Percentiles rank a stretch among this genome's conserved stretches.
Evolutionary conservation across 2,797 vertebrate species (phyloP).

Genomic region (Limosa lapponica): DNA sequence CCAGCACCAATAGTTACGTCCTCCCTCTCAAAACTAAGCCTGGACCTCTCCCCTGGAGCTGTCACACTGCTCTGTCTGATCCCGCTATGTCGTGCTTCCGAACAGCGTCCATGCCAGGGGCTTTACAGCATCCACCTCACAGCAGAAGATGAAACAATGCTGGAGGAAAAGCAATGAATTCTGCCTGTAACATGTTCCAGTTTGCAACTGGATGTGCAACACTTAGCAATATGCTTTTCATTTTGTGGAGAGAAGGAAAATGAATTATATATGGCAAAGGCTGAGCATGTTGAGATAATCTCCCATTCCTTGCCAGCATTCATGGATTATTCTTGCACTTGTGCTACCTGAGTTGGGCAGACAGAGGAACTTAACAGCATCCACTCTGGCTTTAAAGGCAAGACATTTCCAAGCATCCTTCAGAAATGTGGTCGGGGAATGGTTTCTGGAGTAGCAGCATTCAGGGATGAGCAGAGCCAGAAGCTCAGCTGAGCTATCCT

Average conservation of each 20-base stretch:
- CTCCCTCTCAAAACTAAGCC: not conserved
- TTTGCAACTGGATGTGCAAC: not conserved
- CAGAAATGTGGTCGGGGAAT: not conserved
- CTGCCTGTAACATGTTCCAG: not conserved
- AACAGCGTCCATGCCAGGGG: not conserved
- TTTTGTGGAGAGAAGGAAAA: not conserved
- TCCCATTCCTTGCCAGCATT: not conserved
- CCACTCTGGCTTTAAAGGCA: not conserved
- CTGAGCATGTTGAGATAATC: not conserved
- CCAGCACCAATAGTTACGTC: not conserved
- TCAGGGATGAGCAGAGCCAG: not conserved
- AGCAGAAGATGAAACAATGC: not conserved
- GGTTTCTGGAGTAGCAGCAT: not conserved
- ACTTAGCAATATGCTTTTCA: not conserved
- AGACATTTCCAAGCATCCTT: not conserved
- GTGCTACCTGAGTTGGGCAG: not conserved
- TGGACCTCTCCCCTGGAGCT: not conserved
- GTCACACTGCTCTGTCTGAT: not conserved
- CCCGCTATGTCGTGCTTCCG: not conserved
- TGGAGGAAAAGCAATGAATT: not conserved
- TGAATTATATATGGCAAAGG: not conserved
- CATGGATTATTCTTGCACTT: not conserved
- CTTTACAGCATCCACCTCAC: not conserved
- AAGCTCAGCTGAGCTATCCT: not conserved
- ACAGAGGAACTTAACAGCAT: not conserved